Evolutionary conservation across 2,888 invertebrate species (phyloP).

Genomic region (Falcaria lacertinaria): DNA sequence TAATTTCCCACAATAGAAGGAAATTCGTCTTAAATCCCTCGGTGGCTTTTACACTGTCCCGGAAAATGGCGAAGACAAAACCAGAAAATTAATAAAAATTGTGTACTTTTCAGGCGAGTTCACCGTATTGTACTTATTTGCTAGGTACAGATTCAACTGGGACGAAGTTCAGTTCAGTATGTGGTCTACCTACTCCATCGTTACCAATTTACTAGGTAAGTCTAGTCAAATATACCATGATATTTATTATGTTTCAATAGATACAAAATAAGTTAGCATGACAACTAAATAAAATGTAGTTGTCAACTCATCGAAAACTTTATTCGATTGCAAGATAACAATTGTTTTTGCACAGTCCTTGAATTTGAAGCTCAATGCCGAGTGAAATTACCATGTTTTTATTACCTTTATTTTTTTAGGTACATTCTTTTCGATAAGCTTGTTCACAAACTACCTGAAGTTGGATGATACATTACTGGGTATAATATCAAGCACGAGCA

Average conservation of each 20-base stretch:
- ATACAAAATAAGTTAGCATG: too few relatives aligned
- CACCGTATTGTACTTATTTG: slow-evolving; percentile 34
- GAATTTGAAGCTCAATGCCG: too few relatives aligned
- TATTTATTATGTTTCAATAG: too few relatives aligned
- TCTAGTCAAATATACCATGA: too few relatives aligned
- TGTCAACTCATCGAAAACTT: too few relatives aligned
- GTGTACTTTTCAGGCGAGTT: slow-evolving; percentile 26
- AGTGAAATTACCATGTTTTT: too few relatives aligned
- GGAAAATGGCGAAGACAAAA: slow-evolving; percentile 10
- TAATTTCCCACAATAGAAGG: slow-evolving; percentile 28
- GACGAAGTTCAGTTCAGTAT: slow-evolving; percentile 67
- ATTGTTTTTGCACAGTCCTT: too few relatives aligned
- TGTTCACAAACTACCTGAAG: slow-evolving; percentile 89
- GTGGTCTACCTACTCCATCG: slow-evolving; percentile 66
- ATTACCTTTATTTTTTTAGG: slow-evolving; percentile 68
- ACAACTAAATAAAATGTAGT: too few relatives aligned
- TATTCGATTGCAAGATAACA: too few relatives aligned
- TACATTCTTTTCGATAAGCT: slow-evolving; percentile 88
- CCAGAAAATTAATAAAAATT: neutral
- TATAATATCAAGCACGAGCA: slow-evolving; percentile 90
- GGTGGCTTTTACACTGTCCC: slow-evolving; percentile 19
- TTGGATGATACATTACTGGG: slow-evolving; percentile 92
- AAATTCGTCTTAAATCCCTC: slow-evolving; percentile 26
- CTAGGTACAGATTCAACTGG: slow-evolving; percentile 63
- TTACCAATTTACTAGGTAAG: slow-evolving; percentile 69